Evolutionary conservation across 1,140 invertebrate species (phyloP).

Genomic region (Cataglyphis hispanica): DNA sequence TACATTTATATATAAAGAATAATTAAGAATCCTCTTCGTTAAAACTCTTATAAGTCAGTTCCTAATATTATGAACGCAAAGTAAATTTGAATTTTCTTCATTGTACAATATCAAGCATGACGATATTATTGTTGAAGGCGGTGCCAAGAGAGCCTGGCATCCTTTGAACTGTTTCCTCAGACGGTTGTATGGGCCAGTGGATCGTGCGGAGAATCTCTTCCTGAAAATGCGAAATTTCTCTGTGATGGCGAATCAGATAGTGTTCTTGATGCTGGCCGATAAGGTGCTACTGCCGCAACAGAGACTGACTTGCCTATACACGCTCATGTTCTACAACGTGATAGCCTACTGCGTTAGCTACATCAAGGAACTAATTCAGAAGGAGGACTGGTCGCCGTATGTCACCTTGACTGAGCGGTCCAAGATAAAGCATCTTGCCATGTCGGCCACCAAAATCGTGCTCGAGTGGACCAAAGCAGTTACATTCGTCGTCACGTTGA

Average conservation of each 20-base stretch:
- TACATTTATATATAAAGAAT: background rate
- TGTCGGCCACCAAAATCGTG: slow-evolving; percentile 93
- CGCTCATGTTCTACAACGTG: slow-evolving; percentile 93
- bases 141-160: slow-evolving; percentile 82
- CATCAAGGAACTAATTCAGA: slow-evolving; percentile 90
- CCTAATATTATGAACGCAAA: background rate
- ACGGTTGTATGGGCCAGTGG: slow-evolving; percentile 87
- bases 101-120: background rate
- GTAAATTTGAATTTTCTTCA: background rate
- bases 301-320: slow-evolving; percentile 90
- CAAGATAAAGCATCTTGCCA: slow-evolving; percentile 92
- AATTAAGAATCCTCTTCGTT: no score
- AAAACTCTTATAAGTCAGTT: no score
- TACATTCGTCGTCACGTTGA: slow-evolving; percentile 93
- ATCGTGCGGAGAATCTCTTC: slow-evolving; percentile 88
- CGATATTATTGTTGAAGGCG: slow-evolving; percentile 83
- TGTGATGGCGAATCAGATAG: slow-evolving; percentile 89
- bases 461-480: slow-evolving; percentile 94
- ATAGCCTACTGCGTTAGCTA: slow-evolving; percentile 92
- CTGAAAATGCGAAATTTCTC: slow-evolving; percentile 90
- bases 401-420: slow-evolving; percentile 91
- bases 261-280: slow-evolving; percentile 92
- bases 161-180: slow-evolving; percentile 85
- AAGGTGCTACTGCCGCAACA: slow-evolving; percentile 88
- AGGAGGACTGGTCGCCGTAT: slow-evolving; percentile 92